Percentiles rank a stretch among this genome's conserved stretches.
Conservation (phyloP, 2,113 vertebrate genomes). For the Hydrolagus affinis region DNA sequence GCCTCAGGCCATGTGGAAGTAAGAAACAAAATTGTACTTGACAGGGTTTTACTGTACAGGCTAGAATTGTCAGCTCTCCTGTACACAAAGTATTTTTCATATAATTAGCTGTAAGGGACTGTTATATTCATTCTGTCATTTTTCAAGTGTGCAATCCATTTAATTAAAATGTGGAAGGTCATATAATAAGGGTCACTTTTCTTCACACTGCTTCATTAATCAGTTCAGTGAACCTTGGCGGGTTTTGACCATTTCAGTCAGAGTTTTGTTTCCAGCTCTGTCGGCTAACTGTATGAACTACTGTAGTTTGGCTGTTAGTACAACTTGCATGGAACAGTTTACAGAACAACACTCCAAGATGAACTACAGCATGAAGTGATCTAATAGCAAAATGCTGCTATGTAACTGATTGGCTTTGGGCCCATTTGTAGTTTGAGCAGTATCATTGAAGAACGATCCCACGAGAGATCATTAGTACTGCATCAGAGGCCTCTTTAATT, state of each 20-base stretch:
- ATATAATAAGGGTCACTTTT: slow-evolving; percentile 37
- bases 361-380: neutral
- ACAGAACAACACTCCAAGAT: neutral
- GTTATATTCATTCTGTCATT: slow-evolving; percentile 25
- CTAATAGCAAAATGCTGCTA: slow-evolving; percentile 18
- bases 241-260: neutral
- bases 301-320: neutral
- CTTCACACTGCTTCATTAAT: slow-evolving; percentile 39
- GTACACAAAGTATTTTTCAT: slow-evolving; percentile 35
- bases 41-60: slow-evolving; percentile 37
- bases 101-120: slow-evolving; percentile 34
- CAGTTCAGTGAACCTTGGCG: neutral
- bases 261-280: slow-evolving; percentile 23
- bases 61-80: slow-evolving; percentile 34
- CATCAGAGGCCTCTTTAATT: slow-evolving; percentile 67
- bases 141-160: slow-evolving; percentile 37
- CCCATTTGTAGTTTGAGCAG: slow-evolving; percentile 6
- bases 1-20: slow-evolving; percentile 23
- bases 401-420: slow-evolving; percentile 12
- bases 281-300: slow-evolving; percentile 15
- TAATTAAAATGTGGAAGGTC: slow-evolving; percentile 38
- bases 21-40: slow-evolving; percentile 28
- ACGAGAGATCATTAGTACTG: slow-evolving; percentile 64
- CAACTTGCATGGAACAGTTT: neutral
- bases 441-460: slow-evolving; percentile 45